Evolutionary conservation across 64 coral and sea anemone species (phyloP), one percentile per base, ranked within the genome.

Genomic region (Catalaphyllia jardinei): DNA sequence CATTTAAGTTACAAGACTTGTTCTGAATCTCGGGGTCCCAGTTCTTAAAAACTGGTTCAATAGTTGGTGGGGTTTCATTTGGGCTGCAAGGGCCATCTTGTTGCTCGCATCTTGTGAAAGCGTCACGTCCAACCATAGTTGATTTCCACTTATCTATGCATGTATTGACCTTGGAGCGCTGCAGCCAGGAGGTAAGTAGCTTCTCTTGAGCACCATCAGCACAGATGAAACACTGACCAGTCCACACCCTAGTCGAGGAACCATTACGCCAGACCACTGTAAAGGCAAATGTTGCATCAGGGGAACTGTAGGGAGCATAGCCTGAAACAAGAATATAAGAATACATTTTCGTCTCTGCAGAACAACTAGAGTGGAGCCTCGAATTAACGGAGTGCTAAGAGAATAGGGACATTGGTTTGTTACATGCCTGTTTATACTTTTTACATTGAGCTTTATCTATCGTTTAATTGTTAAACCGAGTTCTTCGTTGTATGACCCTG

Each of bases 131-230:
- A 87, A 92, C 82, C 61, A 80, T 87, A n/a, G 93, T 94, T 39
- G 96, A 98, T 79, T 98, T 98, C 96, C 96, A 98, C 90, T 94
- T 98, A 69, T 98, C 93, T 16, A 98, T 87, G 42, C 96, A 98
- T 25, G 87, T 92, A 62, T 98, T 71, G 67, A 94, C 96, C 42
- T 83, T 77, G n/a, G 96, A 94, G 22, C 96, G 89, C 24, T 94
- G 86, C 42, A 98, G 93, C 96, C 96, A 98, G 0, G 96, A 98
- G 15, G 96, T 93, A 29, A 94, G 80, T 17, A 98, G 59, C 16
- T n/a, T 94, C 76, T 98, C 96, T 8, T 94, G 73, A 35, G 33
- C 33, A 8, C 96, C 90, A 92, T 98, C 89, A 10, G 90, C 69
- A 67, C 96, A 94, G 49, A 94, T 83, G 33, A 89, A 10, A 74